These are phyloP conservation scores for Alviniconcha marisindica DNA, from an alignment of 1,140 invertebrate species.

Conservation along the genomic window DNA sequence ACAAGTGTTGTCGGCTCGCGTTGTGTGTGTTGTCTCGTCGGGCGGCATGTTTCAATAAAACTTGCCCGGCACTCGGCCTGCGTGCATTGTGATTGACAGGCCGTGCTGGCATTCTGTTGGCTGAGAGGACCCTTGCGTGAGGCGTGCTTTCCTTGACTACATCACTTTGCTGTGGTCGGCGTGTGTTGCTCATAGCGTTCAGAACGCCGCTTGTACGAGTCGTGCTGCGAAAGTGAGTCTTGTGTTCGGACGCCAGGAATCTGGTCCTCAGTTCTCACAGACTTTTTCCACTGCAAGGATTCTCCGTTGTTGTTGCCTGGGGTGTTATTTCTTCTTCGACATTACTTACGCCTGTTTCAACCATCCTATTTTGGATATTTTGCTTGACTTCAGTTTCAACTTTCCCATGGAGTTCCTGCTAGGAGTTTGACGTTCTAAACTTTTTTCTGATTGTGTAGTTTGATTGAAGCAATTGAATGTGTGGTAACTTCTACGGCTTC, in stretches of 20 bases:
- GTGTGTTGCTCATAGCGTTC: background rate
- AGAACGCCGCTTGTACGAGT: background rate
- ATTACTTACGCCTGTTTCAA: too few species aligned
- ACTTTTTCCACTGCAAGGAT: too few species aligned
- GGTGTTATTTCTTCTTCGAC: too few species aligned
- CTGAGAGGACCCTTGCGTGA: constrained; percentile 29
- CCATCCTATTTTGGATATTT: too few species aligned
- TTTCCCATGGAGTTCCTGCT: too few species aligned
- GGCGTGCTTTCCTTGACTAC: constrained; percentile 30
- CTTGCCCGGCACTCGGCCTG: constrained; percentile 53
- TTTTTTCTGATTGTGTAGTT: too few species aligned
- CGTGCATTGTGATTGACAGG: constrained; percentile 63
- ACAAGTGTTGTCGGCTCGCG: constrained; percentile 64
- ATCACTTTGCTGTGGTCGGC: constrained; percentile 22
- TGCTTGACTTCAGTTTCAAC: too few species aligned
- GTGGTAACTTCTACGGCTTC: constrained; percentile 33
- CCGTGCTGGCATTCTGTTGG: constrained; percentile 42
- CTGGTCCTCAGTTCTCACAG: background rate
- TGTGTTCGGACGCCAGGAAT: background rate
- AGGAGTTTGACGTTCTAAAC: too few species aligned
- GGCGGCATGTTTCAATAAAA: constrained; percentile 69
- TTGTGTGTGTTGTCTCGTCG: constrained; percentile 64
- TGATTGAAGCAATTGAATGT: too few species aligned
- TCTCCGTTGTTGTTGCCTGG: too few species aligned
- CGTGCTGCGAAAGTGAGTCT: background rate